Evolutionary conservation across 2,797 vertebrate genomes (phyloP).

Genomic region (Petrocephalus schoutedeni): DNA sequence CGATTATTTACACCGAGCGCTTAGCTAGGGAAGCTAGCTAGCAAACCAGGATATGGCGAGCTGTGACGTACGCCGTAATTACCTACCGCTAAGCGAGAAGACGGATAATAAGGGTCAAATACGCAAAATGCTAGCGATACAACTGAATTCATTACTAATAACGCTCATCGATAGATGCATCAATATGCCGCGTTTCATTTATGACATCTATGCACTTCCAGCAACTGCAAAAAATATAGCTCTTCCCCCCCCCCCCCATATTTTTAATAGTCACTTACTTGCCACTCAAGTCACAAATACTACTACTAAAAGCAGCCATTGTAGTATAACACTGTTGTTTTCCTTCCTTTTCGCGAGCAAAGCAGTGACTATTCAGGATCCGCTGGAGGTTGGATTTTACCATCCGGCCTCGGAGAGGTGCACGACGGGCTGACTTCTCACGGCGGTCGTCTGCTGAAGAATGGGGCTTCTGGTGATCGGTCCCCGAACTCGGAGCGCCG

Average conservation of each 20-base stretch:
- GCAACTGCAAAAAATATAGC: not conserved
- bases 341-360: constrained; percentile 79
- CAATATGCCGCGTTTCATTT: not conserved
- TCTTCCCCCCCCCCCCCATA: constrained; percentile 40
- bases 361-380: constrained; percentile 80
- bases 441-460: constrained; percentile 49
- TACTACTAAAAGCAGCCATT: constrained; percentile 68
- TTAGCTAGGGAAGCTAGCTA: constrained; percentile 11
- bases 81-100: not conserved
- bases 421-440: constrained; percentile 61
- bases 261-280: constrained; percentile 62
- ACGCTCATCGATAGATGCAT: not conserved
- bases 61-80: constrained; percentile 19
- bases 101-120: not conserved
- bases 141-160: not conserved
- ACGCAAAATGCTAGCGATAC: not conserved
- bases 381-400: constrained; percentile 83
- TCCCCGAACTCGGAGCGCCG: constrained; percentile 12
- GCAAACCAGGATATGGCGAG: not conserved
- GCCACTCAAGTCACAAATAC: constrained; percentile 71
- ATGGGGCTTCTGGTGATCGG: constrained; percentile 32
- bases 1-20: not conserved
- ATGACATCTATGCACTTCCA: not conserved
- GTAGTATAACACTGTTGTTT: constrained; percentile 55
- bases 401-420: constrained; percentile 75